phyloP scores from a whole-genome alignment of 2,797 vertebrate genomes.

The Enteromius radiatus region DNA sequence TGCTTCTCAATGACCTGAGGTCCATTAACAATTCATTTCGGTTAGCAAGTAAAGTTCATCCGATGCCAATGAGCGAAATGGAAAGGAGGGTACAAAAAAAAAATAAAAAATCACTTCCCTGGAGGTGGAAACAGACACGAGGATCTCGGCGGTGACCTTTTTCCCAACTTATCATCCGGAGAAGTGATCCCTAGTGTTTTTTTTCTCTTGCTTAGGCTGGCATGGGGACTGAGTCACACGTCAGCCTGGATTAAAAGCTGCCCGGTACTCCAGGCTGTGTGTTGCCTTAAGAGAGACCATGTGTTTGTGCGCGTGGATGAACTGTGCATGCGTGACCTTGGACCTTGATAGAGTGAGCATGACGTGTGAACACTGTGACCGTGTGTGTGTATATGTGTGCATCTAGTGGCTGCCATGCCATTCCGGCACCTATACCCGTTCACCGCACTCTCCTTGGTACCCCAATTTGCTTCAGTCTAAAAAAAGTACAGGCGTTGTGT shows the following conservation, averaged over 20 bases:
- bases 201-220: conserved; percentile 75
- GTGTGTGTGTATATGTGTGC: conserved; percentile 37
- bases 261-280: conserved; percentile 34
- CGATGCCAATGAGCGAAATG: conserved; percentile 51
- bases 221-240: conserved; percentile 82
- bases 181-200: conserved; percentile 71
- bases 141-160: conserved; percentile 77
- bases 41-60: conserved; percentile 61
- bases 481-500: conserved; percentile 9
- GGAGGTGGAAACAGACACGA: conserved; percentile 70
- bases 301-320: conserved; percentile 23
- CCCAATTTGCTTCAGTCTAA: neutral
- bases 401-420: neutral
- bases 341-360: conserved; percentile 33
- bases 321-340: conserved; percentile 36
- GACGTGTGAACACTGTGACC: conserved; percentile 17
- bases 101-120: conserved; percentile 58
- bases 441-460: conserved; percentile 11
- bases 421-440: conserved; percentile 6
- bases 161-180: conserved; percentile 73
- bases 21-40: conserved; percentile 60
- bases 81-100: conserved; percentile 60
- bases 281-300: conserved; percentile 50
- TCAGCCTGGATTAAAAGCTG: conserved; percentile 82
- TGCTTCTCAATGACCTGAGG: conserved; percentile 34